Percentiles rank a stretch among this genome's conserved stretches.
Evolutionary conservation across 2,113 vertebrate species (phyloP).

Genomic region (Benitochromis conjunctus): DNA sequence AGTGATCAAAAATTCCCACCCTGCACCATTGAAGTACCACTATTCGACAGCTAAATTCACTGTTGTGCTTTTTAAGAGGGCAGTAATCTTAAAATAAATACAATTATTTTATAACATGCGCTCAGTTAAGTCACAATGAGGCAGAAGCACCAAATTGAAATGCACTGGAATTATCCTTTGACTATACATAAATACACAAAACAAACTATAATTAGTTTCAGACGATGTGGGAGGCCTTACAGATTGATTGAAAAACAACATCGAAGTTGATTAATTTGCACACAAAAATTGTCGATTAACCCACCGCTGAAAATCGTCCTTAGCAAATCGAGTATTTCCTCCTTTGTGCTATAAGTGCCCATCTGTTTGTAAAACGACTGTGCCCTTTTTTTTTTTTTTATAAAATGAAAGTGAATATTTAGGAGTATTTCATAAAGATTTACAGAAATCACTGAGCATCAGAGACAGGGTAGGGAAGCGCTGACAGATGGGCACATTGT

Average conservation of each 20-base stretch:
- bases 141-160: background rate
- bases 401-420: background rate
- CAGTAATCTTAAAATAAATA: background rate
- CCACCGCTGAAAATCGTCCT: background rate
- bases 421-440: background rate
- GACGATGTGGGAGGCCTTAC: background rate
- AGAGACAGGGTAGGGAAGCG: background rate
- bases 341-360: background rate
- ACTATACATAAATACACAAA: background rate
- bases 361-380: background rate
- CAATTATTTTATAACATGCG: accelerated
- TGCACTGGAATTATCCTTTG: background rate
- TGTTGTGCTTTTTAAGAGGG: background rate
- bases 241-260: background rate
- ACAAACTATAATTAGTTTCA: background rate
- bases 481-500: background rate
- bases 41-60: background rate
- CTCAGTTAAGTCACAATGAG: background rate
- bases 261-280: background rate
- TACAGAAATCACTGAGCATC: background rate
- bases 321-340: background rate
- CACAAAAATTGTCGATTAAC: background rate
- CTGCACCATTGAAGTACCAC: accelerated
- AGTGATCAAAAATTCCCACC: background rate
- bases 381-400: background rate